phyloP scores from a whole-genome alignment of 2,888 invertebrate species.

The Noctua janthe region DNA sequence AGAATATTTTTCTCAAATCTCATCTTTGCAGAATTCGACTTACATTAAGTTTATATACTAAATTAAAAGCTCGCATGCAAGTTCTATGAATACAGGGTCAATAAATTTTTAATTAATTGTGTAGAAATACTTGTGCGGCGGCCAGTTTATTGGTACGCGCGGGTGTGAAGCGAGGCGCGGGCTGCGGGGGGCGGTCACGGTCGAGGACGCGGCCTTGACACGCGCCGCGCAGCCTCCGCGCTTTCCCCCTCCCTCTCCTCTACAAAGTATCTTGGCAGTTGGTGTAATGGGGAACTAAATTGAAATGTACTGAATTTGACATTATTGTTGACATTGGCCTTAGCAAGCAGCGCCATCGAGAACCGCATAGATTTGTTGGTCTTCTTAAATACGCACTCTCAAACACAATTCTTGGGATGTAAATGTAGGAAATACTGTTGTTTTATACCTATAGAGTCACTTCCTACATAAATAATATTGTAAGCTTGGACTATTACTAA shows the following conservation, averaged over 20 bases:
- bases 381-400: not conserved
- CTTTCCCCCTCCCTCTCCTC: constrained; percentile 30
- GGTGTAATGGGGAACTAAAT: constrained; percentile 38
- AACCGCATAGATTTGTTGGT: constrained; percentile 11
- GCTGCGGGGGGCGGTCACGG: constrained; percentile 81
- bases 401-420: constrained; percentile 8
- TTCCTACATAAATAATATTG: constrained; percentile 10
- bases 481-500: not conserved
- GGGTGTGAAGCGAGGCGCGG: constrained; percentile 41
- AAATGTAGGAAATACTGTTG: not conserved
- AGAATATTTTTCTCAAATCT: not conserved
- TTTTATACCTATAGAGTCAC: not conserved
- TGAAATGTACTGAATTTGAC: constrained; percentile 46
- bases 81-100: constrained; percentile 10
- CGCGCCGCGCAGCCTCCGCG: constrained; percentile 84
- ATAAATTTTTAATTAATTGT: constrained; percentile 38
- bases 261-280: constrained; percentile 34
- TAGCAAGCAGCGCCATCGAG: constrained; percentile 20
- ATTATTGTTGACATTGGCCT: constrained; percentile 13
- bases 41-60: not conserved
- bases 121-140: constrained; percentile 43
- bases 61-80: constrained; percentile 19
- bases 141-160: constrained; percentile 56
- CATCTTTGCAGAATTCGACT: not conserved
- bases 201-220: constrained; percentile 88